Base-by-base conservation (phyloP, 2,113 vertebrate species). In the Vanacampus margaritifer region DNA sequence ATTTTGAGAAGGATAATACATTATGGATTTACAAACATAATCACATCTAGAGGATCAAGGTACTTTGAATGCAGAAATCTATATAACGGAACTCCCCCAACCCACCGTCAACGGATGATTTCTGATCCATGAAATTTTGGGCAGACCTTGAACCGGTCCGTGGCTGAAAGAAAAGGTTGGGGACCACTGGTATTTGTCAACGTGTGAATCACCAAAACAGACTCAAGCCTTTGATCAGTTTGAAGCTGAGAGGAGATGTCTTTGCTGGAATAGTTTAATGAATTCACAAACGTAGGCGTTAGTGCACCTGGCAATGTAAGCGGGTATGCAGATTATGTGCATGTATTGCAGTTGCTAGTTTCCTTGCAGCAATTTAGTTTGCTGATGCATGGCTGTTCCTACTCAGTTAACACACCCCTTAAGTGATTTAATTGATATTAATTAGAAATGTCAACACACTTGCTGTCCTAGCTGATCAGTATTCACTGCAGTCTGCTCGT, bases 371-470 rank as follows among this genome's bases (percentile, higher is more conserved):
- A 73, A 64, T 37, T 79, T 43, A 65, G 69, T 67, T 67, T 58
- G 76, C 26, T 74, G 65, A 69, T 64, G 65, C 24, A n/a, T 65
- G 56, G 12, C 81, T 11, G 54, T 73, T 67, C 62, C 35, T 35
- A 23, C 63, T 79, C 53, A 36, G 64, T 86, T 81, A 85, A 81
- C 78, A 83, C 77, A 79, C 67, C 73, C 65, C 70, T 78, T 37
- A 60, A 80, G 64, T 59, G 57, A 81, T 86, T 85, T 60, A 85
- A 71, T 88, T 83, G 76, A 82, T 81, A 75, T 81, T 76, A 84
- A 89, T 88, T 89, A 84, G 68, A 85, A 74, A 84, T 76, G 65
- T 71, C 56, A 70, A 72, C 78, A 58, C 37, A 11, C 66, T 66
- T 72, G 71, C 74, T 69, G 53, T 67, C 56, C 53, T 50, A 51